These are phyloP conservation scores for Gnathonemus echidnorhynchus DNA, from an alignment of 2,113 vertebrate genomes.

Conservation along the genomic window DNA sequence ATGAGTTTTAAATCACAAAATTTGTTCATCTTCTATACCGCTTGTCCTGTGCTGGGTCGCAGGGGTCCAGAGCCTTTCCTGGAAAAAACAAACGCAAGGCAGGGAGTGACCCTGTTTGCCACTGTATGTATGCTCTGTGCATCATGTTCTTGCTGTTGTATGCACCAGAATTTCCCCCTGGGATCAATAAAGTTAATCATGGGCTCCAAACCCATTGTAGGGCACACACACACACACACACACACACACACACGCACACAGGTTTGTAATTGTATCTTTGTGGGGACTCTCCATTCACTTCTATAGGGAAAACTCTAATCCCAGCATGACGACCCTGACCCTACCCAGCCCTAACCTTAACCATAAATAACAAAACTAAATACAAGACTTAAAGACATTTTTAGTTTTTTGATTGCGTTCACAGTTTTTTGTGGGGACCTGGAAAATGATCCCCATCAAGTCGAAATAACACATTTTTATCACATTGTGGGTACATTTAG, in stretches of 20 bases:
- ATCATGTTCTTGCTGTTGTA: neutral
- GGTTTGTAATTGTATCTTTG: too few relatives aligned
- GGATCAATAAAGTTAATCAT: neutral
- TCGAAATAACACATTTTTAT: too few relatives aligned
- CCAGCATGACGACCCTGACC: too few relatives aligned
- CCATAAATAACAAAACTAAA: too few relatives aligned
- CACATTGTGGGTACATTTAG: too few relatives aligned
- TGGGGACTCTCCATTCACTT: too few relatives aligned
- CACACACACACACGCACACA: neutral
- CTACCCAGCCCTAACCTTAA: too few relatives aligned
- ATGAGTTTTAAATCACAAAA: neutral
- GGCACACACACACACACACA: neutral
- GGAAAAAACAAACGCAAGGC: neutral
- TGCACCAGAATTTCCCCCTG: neutral
- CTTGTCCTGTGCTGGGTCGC: neutral
- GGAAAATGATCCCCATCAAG: too few relatives aligned
- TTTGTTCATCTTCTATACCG: neutral
- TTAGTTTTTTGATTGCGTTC: too few relatives aligned
- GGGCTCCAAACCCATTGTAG: neutral
- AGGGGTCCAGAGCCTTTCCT: neutral
- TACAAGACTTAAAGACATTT: too few relatives aligned
- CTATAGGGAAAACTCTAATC: too few relatives aligned
- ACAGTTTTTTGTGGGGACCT: too few relatives aligned
- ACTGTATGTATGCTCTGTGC: neutral
- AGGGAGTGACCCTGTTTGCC: neutral